A percentile compares a stretch with the other conserved stretches of the same genome.
Evolutionary conservation across 2,797 vertebrate genomes (phyloP).

Genomic region (Oreochromis grahami): DNA sequence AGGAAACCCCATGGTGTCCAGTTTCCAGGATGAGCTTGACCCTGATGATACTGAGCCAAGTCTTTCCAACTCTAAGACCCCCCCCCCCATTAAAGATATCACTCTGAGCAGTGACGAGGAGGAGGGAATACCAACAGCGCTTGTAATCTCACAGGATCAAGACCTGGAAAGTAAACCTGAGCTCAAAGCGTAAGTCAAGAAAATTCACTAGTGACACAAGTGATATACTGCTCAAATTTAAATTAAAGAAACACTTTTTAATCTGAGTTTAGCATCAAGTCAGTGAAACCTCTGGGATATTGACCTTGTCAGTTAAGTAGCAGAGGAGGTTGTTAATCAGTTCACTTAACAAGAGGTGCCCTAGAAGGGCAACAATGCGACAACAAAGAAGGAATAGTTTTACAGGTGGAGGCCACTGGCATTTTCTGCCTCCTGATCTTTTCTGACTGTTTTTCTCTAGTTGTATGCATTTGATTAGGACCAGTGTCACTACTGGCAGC

Average conservation of each 20-base stretch:
- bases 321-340: not conserved
- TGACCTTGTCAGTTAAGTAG: not conserved
- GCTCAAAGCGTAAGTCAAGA: slow-evolving; percentile 73
- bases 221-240: not conserved
- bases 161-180: slow-evolving; percentile 67
- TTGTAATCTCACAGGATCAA: slow-evolving; percentile 41
- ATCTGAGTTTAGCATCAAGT: not conserved
- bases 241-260: not conserved
- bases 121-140: slow-evolving; percentile 28
- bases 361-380: not conserved
- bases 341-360: not conserved
- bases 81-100: slow-evolving; percentile 73
- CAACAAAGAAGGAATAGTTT: not conserved
- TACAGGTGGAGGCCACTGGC: not conserved
- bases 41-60: slow-evolving; percentile 77
- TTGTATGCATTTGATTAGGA: not conserved
- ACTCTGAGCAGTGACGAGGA: slow-evolving; percentile 88
- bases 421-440: not conserved
- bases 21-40: slow-evolving; percentile 92
- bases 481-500: not conserved
- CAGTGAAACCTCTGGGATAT: not conserved
- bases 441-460: not conserved
- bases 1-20: slow-evolving; percentile 92
- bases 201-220: not conserved
- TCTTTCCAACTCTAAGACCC: slow-evolving; percentile 37